Base-by-base conservation (phyloP, 2,797 vertebrate species). In the Todus mexicanus region DNA sequence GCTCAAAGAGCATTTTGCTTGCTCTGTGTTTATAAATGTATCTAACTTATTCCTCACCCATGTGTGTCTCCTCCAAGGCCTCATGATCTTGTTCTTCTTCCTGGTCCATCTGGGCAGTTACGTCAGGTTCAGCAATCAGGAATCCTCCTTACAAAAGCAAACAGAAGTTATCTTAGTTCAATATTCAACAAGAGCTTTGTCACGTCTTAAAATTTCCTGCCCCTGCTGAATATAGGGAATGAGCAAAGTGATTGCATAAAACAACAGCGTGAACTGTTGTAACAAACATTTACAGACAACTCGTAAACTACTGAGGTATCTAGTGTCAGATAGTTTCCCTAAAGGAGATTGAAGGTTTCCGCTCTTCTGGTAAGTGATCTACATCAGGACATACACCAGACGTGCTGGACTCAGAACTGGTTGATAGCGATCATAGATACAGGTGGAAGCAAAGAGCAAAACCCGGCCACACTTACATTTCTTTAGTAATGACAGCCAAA, bases 31-130 rank as follows among this genome's bases (percentile, higher is more conserved):
- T 74, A 69, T 69, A 73, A 63, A 45, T 19, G 73, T n/a, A 35
- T 17, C 38, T 35, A 38, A 56, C n/a, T 89, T 63, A 51, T 43
- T 87, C 29, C 94, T 94, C 40, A 93, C 92, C 92, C 29, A 18
- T 11, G 29, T 60, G 19, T 15, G 23, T 76, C 51, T 91, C 78
- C 45, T 68, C 61, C 68, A 65, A 50, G 53, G 27, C 38, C 68
- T 87, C 51, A 21, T 12, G 37, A 60, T 79, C 68, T 61, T 61
- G 42, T 61, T 88, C 84, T 89, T 83, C 84, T 73, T 25, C 90
- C 45, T 91, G 87, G 47, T 89, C 89, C 91, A 86, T 75, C 61
- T 50, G 59, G 65, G 64, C 79, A 87, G 51, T 26, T 63, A 45
- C 2, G 9, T 51, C 65, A 60, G 37, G 64, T 51, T 51, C 63